These are phyloP conservation scores for Erebia epiphron DNA, from an alignment of 2,888 invertebrate genomes.

Conservation along the genomic window DNA sequence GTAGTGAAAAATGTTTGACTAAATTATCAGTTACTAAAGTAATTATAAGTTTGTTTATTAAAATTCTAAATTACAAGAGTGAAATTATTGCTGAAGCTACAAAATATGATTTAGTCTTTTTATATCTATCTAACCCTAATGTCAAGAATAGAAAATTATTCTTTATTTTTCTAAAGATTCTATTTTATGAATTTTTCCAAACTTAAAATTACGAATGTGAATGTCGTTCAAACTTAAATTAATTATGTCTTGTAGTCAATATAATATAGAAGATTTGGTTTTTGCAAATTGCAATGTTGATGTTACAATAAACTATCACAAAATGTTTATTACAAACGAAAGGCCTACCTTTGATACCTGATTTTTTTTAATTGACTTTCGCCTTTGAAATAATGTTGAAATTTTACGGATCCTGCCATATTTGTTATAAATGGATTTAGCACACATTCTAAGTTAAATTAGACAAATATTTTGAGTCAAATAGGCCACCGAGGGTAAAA, in stretches of 20 bases:
- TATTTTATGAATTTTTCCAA: neutral
- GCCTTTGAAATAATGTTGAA: too few species aligned
- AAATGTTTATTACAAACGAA: too few species aligned
- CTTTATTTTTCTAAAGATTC: constrained; percentile 4
- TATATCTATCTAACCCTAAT: neutral
- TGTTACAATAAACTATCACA: too few species aligned
- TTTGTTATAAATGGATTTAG: neutral
- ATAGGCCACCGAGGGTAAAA: neutral
- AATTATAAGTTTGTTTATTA: neutral
- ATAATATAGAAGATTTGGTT: neutral
- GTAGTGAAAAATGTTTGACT: constrained; percentile 24
- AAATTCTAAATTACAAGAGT: constrained; percentile 16
- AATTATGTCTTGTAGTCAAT: neutral
- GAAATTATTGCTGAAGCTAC: constrained; percentile 13
- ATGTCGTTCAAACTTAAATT: neutral
- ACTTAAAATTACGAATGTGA: neutral
- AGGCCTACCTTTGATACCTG: too few species aligned
- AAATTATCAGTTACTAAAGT: constrained; percentile 11
- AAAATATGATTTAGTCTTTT: constrained; percentile 2
- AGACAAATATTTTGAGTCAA: neutral
- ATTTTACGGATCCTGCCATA: too few species aligned
- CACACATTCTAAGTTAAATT: neutral
- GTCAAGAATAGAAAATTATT: neutral
- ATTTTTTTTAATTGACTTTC: too few species aligned
- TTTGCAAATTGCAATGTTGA: neutral